Base-by-base conservation (phyloP, 2,797 vertebrate species). In the Pseudochirops cupreus region DNA sequence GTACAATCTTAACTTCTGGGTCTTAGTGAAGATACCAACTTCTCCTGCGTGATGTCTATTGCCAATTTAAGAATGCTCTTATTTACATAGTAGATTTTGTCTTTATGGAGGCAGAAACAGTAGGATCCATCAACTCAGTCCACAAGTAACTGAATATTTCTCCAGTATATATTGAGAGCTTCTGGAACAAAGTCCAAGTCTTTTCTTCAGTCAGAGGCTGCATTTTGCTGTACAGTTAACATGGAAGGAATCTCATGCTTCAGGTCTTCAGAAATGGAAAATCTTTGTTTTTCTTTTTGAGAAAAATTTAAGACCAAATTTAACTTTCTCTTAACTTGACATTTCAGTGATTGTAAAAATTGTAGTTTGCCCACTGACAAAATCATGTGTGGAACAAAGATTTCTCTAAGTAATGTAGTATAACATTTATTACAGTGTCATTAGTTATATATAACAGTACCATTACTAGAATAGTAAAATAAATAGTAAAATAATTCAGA, bases 141-240 rank as follows among this genome's bases (percentile, higher is more conserved):
- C 95, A 99, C 99, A 0, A 99, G 98, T 54, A 99, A 99, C 98
- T 99, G 99, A 14, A 99, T 99, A 94, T 99, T 99, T 99, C 99
- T 0, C 99, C 99, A 91, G 99, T 99, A 98, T 99, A 99, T 98
- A 99, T 99, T 0, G 99, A 99, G n/a, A 99, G 98, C 96, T 99
- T 99, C 98, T 99, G 99, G 97, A 99, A 99, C 98, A 99, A 99
- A 0, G 98, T 98, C 55, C 99, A 99, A 0, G 99, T 99, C 98
- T 99, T 99, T 12, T 99, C 99, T 3, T 99, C 99, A 0, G 99
- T 99, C 62, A 99, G 98, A 4, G 99, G 99, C 97, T 99, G 98
- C 99, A 99, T 99, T 26, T 92, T 99, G 67, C 82, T 89, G 31
- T 93, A 91, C 4, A 28, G 56, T 39, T 62, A 29, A 93, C 55